Evolutionary conservation across 2,888 invertebrate species (phyloP).

Genomic region (Sarcophaga caerulescens): DNA sequence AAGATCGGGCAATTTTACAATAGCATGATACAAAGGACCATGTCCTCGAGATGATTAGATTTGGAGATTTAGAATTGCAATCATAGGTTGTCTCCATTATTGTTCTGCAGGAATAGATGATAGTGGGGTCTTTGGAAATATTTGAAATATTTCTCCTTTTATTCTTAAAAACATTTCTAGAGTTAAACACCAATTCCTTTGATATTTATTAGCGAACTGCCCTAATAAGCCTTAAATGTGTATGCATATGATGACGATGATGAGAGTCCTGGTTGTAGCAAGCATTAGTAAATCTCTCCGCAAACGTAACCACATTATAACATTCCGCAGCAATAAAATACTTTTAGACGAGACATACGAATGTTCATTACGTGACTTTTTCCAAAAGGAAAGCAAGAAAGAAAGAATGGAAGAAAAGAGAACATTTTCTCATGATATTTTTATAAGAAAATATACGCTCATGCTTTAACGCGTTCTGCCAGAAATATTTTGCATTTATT

Average conservation of each 20-base stretch:
- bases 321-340: constrained; percentile 65
- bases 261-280: background rate
- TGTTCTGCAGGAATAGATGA: no score
- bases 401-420: background rate
- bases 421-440: constrained; percentile 8
- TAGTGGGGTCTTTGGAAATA: no score
- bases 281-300: constrained; percentile 48
- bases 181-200: no score
- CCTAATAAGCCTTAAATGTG: background rate
- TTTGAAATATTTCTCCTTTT: no score
- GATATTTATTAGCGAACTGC: background rate
- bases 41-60: no score
- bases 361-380: constrained; percentile 66
- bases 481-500: constrained; percentile 16
- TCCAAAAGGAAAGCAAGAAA: background rate
- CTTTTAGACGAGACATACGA: constrained; percentile 59
- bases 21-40: no score
- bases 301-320: constrained; percentile 55
- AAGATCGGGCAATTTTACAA: no score
- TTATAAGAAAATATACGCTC: background rate
- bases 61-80: no score
- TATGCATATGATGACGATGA: background rate
- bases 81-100: no score
- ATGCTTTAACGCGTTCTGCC: background rate
- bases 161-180: no score